phyloP scores from a whole-genome alignment of 1,140 invertebrate species.

The Diuraphis noxia region DNA sequence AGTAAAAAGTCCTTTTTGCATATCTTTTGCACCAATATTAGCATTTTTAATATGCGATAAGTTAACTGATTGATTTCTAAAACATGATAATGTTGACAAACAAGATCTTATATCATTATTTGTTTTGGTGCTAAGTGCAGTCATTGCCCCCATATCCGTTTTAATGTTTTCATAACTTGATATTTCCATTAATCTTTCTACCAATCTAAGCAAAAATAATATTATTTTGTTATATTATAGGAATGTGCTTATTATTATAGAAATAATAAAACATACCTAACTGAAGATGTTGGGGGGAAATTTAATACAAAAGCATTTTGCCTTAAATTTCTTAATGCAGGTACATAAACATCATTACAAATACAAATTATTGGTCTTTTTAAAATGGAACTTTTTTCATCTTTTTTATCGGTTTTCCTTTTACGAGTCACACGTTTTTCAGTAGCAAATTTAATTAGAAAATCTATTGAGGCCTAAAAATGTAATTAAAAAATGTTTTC shows the following conservation, averaged over 20 bases:
- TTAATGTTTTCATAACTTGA: constrained; percentile 70
- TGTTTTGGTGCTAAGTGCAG: constrained; percentile 78
- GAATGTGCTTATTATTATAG: neutral
- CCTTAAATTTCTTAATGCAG: constrained; percentile 75
- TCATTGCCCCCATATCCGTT: constrained; percentile 71
- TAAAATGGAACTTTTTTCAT: constrained; percentile 63
- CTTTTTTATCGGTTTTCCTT: constrained; percentile 66
- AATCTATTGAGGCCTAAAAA: constrained; percentile 77
- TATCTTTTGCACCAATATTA: constrained; percentile 83
- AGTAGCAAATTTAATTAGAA: constrained; percentile 79
- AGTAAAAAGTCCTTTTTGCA: constrained; percentile 80
- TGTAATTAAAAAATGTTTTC: neutral
- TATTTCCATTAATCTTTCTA: constrained; percentile 72
- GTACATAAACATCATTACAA: constrained; percentile 92
- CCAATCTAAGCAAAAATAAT: constrained; percentile 62
- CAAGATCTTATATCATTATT: constrained; percentile 88
- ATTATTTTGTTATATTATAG: constrained; percentile 33
- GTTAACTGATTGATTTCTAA: constrained; percentile 63
- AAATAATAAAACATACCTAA: constrained; percentile 59
- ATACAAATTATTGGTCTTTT: constrained; percentile 92
- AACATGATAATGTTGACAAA: constrained; percentile 83
- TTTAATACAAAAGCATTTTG: constrained; percentile 76
- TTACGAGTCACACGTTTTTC: constrained; percentile 64
- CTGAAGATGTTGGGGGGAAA: constrained; percentile 70
- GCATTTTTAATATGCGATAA: constrained; percentile 70